Evolutionary conservation across 2,113 vertebrate genomes (phyloP), one percentile per base, ranked within the genome.

Genomic region (Charadrius vociferus): DNA sequence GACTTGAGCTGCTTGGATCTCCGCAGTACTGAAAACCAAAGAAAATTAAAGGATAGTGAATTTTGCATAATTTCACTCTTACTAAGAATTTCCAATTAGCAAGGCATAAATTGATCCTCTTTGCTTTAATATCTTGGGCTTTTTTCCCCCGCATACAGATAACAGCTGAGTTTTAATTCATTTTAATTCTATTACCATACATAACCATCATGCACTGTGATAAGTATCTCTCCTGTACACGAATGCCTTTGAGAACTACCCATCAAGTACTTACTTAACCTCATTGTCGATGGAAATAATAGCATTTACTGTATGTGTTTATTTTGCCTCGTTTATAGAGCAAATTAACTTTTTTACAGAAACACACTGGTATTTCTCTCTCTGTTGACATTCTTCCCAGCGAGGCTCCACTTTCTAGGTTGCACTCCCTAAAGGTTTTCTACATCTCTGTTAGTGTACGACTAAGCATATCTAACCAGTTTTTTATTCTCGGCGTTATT

Each of bases 171-270:
- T 94, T 97, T 95, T 92, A 94, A 96, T 97, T 97, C 73, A 82
- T 97, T 96, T 95, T 96, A 93, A 96, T 97, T 97, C 95, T 90
- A 94, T 96, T 96, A 95, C 79, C 90, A 81, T 53, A 65, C 73
- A 7, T 89, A 95, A 82, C 87, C 91, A 95, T 90, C 94, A 58
- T 82, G 93, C 81, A 74, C 81, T 89, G 75, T 84, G 96, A 96
- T 95, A 92, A 95, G 90, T 65, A 96, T 97, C 85, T 96, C 88
- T 84, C 94, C 84, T 53, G 72, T 94, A 93, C 81, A 90, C 88
- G 97, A 95, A 95, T 45, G 73, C 68, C 81, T 93, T 75, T 73
- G 90, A 93, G 94, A 93, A 96, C 95, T 66, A 68, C 80, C 88
- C 80, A 89, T 84, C 79, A 72, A 92, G 87, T 62, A 75, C 78